Percentiles rank a stretch among this genome's conserved stretches.
Evolutionary conservation across 2,797 vertebrate species (phyloP).

Genomic region (Siniperca obscura): DNA sequence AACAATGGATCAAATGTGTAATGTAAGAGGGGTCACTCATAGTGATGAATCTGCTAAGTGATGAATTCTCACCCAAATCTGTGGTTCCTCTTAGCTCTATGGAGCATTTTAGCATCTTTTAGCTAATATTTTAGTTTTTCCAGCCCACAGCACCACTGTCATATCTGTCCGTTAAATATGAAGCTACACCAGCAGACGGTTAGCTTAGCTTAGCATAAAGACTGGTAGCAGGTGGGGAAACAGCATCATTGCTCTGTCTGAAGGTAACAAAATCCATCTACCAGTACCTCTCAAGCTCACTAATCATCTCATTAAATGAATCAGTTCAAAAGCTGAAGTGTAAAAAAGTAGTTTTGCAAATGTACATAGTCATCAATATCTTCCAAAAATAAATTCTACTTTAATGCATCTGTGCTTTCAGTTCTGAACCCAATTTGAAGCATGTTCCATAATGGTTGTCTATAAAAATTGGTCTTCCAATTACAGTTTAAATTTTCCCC

Average conservation of each 20-base stretch:
- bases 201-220: no score
- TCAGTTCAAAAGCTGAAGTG: no score
- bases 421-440: background rate
- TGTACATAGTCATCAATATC: background rate
- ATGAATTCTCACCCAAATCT: background rate
- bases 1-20: background rate
- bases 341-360: background rate
- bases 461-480: background rate
- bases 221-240: background rate
- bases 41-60: no score
- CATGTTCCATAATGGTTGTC: background rate
- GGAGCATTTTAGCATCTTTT: background rate
- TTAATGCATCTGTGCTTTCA: background rate
- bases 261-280: background rate
- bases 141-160: background rate
- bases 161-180: background rate
- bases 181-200: no score
- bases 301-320: background rate
- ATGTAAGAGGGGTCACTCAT: background rate
- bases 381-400: background rate
- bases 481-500: background rate
- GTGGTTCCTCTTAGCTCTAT: background rate
- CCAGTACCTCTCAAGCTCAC: background rate
- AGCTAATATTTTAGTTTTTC: background rate
- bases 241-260: background rate